Percentiles rank a stretch among this genome's conserved stretches.
These are phyloP conservation scores for Thunnus thynnus DNA, from an alignment of 2,113 vertebrate species.

Conservation along the genomic window DNA sequence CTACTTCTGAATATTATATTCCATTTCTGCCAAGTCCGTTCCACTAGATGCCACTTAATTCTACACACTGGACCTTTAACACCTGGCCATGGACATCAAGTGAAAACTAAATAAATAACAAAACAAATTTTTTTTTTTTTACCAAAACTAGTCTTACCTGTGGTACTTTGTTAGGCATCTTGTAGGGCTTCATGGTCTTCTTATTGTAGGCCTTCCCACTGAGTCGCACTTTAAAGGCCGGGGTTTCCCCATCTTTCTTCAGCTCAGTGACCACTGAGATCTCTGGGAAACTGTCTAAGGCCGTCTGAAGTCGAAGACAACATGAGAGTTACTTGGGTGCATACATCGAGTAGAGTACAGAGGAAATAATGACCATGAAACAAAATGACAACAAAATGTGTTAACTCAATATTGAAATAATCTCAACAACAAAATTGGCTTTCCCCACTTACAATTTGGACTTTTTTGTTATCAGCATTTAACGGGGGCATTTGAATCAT, in stretches of 20 bases:
- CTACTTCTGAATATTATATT: no score
- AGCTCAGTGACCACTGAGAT: conserved; percentile 91
- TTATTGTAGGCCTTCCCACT: conserved; percentile 96
- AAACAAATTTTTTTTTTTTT: not conserved
- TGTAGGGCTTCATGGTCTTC: conserved; percentile 94
- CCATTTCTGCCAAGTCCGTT: no score
- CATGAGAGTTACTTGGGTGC: not conserved
- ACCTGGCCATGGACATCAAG: not conserved
- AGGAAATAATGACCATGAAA: not conserved
- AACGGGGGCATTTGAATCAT: no score
- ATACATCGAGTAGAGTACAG: not conserved
- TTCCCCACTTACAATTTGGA: not conserved
- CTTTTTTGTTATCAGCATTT: no score
- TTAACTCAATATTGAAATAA: not conserved
- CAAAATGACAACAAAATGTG: not conserved
- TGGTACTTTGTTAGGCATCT: conserved; percentile 90
- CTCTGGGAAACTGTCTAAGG: conserved; percentile 97
- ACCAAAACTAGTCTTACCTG: conserved; percentile 85
- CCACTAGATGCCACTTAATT: no score
- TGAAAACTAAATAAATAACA: not conserved
- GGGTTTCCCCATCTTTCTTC: conserved; percentile 90
- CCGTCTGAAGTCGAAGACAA: conserved; percentile 84
- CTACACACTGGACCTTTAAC: no score
- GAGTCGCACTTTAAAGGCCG: conserved; percentile 94
- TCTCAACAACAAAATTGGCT: not conserved